Conservation (phyloP, 92 coral and sea anemone species). For the Heliopora coerulea region DNA sequence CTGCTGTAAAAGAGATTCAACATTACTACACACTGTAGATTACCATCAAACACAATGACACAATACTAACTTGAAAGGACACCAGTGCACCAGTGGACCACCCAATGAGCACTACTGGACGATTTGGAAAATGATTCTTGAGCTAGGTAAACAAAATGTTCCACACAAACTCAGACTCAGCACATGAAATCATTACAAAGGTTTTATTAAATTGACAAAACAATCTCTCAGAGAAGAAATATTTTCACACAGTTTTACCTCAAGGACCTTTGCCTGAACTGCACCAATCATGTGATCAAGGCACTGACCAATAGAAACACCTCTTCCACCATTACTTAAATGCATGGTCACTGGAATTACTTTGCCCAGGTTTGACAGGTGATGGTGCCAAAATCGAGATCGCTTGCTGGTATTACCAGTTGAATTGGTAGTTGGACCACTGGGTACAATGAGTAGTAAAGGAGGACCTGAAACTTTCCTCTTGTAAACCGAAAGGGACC, state of each 20-base stretch:
- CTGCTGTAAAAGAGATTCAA: too few relatives aligned
- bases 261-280: constrained; percentile 90
- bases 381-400: constrained; percentile 99
- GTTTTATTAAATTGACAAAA: too few relatives aligned
- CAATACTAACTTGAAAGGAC: constrained; percentile 83
- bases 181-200: too few relatives aligned
- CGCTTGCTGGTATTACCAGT: constrained; percentile 90
- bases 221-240: not conserved
- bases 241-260: constrained; percentile 53
- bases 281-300: constrained; percentile 99
- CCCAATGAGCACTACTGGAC: constrained; percentile 94
- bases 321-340: constrained; percentile 98
- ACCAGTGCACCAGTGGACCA: constrained; percentile 98
- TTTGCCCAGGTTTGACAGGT: constrained; percentile 92
- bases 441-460: constrained; percentile 84
- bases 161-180: too few relatives aligned
- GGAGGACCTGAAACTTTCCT: constrained; percentile 98
- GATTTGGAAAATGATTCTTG: constrained; percentile 96
- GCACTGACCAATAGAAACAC: constrained; percentile 94
- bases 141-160: constrained; percentile 49
- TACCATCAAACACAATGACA: too few relatives aligned
- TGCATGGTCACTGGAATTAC: constrained; percentile 99
- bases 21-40: too few relatives aligned
- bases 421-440: constrained; percentile 96
- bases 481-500: too few relatives aligned